Percentiles rank a stretch among this genome's conserved stretches.
These are phyloP conservation scores for Podarcis raffonei DNA, from an alignment of 2,113 vertebrate genomes.

Conservation along the genomic window DNA sequence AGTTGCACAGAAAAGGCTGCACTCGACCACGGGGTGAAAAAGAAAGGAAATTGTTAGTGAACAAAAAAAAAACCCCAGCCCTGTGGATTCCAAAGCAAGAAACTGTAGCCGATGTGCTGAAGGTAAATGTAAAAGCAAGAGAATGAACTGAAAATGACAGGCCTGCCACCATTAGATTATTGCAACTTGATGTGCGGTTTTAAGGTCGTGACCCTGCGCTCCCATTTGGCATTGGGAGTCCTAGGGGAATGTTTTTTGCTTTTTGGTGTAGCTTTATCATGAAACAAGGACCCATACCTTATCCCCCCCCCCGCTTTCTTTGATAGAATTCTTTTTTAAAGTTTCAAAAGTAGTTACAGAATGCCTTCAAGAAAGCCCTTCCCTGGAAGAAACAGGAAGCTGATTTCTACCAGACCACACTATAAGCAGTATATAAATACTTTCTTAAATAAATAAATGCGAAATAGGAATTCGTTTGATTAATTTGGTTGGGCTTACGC, in stretches of 20 bases:
- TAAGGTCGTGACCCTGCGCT: not conserved
- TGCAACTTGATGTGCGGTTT: not conserved
- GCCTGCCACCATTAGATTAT: not conserved
- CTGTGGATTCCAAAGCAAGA: not conserved
- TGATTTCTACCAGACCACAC: no score
- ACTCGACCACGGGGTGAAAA: not conserved
- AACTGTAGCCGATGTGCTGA: slow-evolving; percentile 6
- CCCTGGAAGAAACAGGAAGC: no score
- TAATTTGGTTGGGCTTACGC: no score
- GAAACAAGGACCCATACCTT: not conserved
- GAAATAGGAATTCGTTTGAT: no score
- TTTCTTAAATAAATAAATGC: no score
- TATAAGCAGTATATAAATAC: no score
- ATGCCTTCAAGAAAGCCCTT: no score
- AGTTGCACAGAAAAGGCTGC: not conserved
- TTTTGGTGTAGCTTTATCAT: not conserved
- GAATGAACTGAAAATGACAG: not conserved
- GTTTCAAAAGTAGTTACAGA: no score
- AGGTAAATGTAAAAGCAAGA: no score
- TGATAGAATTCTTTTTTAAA: no score
- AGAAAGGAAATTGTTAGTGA: slow-evolving; percentile 3
- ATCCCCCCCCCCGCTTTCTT: not conserved
- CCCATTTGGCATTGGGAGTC: not conserved
- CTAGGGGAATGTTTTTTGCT: not conserved
- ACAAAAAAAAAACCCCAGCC: slow-evolving; percentile 13